Conservation (phyloP, 2,888 invertebrate species). For the Cataglyphis rosenhaueri region DNA sequence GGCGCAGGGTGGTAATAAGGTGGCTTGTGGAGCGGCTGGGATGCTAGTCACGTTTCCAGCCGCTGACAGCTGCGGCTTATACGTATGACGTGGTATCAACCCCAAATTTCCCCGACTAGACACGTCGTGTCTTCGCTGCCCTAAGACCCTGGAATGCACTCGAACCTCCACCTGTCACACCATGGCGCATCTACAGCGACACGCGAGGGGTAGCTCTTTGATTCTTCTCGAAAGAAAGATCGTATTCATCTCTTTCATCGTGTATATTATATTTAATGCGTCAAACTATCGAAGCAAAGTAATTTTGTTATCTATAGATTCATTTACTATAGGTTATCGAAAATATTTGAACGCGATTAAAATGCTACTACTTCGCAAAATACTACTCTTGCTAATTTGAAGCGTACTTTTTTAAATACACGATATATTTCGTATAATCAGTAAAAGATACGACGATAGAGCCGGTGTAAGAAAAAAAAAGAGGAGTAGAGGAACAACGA, state of each 20-base stretch:
- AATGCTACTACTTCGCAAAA: neutral
- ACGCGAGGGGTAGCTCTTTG: slow-evolving; percentile 31
- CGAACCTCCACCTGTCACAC: slow-evolving; percentile 74
- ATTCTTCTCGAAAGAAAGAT: slow-evolving; percentile 32
- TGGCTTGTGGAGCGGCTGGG: slow-evolving; percentile 79
- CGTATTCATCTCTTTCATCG: neutral
- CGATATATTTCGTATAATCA: neutral
- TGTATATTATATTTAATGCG: neutral
- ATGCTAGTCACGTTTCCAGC: slow-evolving; percentile 85
- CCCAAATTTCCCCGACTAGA: slow-evolving; percentile 83
- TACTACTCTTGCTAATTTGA: neutral
- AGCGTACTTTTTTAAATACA: neutral
- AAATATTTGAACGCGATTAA: neutral
- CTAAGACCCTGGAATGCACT: slow-evolving; percentile 84
- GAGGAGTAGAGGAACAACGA: neutral
- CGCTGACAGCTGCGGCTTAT: slow-evolving; percentile 85
- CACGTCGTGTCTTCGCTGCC: slow-evolving; percentile 81
- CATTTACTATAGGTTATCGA: neutral
- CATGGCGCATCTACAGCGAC: slow-evolving; percentile 47
- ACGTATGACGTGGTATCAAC: slow-evolving; percentile 85
- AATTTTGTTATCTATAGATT: neutral
- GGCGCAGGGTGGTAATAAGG: slow-evolving; percentile 83
- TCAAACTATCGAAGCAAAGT: neutral
- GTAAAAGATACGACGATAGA: neutral
- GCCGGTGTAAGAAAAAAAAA: neutral